A percentile compares a stretch with the other conserved stretches of the same genome.
Evolutionary conservation across 2,888 invertebrate species (phyloP).

Genomic region (Euplexia lucipara): DNA sequence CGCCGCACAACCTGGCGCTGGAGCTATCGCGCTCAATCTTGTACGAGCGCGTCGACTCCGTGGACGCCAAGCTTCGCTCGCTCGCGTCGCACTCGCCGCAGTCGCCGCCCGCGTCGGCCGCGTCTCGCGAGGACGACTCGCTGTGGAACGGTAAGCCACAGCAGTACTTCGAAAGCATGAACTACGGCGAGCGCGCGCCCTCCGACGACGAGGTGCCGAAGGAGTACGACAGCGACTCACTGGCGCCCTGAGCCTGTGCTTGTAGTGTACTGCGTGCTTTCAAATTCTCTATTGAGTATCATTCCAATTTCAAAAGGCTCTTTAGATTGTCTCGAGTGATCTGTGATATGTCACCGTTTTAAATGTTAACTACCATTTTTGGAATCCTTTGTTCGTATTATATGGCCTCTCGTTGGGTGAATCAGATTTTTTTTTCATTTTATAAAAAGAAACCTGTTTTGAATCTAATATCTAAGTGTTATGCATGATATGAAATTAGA

Average conservation of each 20-base stretch:
- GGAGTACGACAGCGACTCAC: slow-evolving; percentile 82
- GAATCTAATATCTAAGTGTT: slow-evolving; percentile 48
- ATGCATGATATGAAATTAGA: slow-evolving; percentile 56
- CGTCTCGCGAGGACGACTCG: slow-evolving; percentile 86
- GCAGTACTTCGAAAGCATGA: slow-evolving; percentile 93
- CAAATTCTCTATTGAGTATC: slow-evolving; percentile 49
- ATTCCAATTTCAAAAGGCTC: slow-evolving; percentile 68
- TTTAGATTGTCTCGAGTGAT: slow-evolving; percentile 68
- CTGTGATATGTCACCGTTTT: slow-evolving; percentile 77
- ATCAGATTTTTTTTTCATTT: slow-evolving; percentile 47
- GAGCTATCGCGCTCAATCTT: slow-evolving; percentile 74
- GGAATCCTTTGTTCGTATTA: slow-evolving; percentile 51
- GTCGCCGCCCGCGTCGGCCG: slow-evolving; percentile 77
- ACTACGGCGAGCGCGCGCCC: slow-evolving; percentile 81
- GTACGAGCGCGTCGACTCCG: slow-evolving; percentile 56
- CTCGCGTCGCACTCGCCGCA: slow-evolving; percentile 60
- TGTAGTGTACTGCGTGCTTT: slow-evolving; percentile 22
- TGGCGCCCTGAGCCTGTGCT: slow-evolving; percentile 67
- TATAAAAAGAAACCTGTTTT: slow-evolving; percentile 41
- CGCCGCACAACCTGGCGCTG: slow-evolving; percentile 72
- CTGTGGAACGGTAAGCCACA: slow-evolving; percentile 90
- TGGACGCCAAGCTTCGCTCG: slow-evolving; percentile 66
- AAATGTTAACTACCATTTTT: slow-evolving; percentile 53
- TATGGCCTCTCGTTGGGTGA: slow-evolving; percentile 50
- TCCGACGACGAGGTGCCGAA: slow-evolving; percentile 53